Evolutionary conservation across 2,113 vertebrate species (phyloP).

Genomic region (Periophthalmus modestus): DNA sequence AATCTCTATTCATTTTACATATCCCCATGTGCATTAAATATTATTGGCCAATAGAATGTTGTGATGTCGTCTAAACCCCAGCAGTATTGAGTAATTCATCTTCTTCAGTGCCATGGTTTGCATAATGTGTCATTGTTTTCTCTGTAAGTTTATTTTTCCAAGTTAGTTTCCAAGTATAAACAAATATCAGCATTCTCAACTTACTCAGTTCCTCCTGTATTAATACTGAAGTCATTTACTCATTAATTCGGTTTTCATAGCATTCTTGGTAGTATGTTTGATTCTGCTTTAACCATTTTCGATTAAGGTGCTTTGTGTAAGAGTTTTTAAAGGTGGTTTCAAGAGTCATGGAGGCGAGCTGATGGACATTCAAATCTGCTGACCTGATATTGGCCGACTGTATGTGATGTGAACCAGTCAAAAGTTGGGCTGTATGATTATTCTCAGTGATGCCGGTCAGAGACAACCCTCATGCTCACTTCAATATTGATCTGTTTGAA

Average conservation of each 20-base stretch:
- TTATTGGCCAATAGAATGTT: too few species aligned
- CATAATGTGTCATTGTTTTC: too few species aligned
- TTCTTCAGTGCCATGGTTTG: too few species aligned
- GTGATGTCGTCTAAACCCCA: too few species aligned
- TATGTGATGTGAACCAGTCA: background rate
- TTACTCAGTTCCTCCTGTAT: background rate
- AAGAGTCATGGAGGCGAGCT: background rate
- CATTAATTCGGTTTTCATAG: background rate
- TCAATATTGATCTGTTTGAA: slow-evolving; percentile 5
- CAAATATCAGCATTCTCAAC: too few species aligned
- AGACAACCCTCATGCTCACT: background rate
- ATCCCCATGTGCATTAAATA: too few species aligned
- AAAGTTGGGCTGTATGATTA: slow-evolving; percentile 1
- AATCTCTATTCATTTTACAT: too few species aligned
- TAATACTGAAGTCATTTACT: background rate
- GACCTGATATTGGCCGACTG: background rate
- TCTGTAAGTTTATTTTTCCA: too few species aligned
- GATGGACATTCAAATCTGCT: background rate
- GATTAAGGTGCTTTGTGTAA: background rate
- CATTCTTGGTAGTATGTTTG: background rate
- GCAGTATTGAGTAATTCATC: too few species aligned
- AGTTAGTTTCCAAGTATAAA: too few species aligned
- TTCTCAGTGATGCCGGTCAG: background rate
- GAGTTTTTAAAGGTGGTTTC: background rate
- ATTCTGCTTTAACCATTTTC: background rate